Conservation (phyloP, 2,113 vertebrate genomes). For the Corapipo altera region DNA sequence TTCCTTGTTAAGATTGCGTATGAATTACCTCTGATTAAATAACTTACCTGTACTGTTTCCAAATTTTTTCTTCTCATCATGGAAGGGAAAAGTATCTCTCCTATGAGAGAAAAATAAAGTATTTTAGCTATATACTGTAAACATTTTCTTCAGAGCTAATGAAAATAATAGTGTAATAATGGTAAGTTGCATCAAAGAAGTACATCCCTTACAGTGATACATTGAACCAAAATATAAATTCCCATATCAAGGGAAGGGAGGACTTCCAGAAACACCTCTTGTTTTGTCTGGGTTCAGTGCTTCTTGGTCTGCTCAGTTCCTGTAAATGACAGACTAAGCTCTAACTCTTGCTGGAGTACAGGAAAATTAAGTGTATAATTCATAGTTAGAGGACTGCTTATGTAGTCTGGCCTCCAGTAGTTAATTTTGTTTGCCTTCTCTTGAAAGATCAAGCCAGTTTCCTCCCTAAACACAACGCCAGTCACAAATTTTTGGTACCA, state of each 20-base stretch:
- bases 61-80: background rate
- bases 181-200: background rate
- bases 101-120: background rate
- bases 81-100: background rate
- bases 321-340: background rate
- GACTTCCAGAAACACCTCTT: background rate
- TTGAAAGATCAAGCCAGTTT: background rate
- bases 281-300: background rate
- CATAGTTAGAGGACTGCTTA: background rate
- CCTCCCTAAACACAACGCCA: background rate
- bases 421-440: background rate
- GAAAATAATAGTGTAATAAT: background rate
- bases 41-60: background rate
- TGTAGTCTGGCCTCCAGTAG: background rate
- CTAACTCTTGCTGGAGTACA: background rate
- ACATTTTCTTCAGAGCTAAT: background rate
- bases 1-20: background rate
- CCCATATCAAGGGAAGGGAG: background rate
- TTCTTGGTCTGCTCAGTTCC: background rate
- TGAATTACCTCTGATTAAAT: background rate
- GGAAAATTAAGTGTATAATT: constrained; percentile 9
- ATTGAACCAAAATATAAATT: background rate
- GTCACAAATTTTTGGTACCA: background rate
- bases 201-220: background rate
- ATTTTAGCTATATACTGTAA: background rate